A percentile compares a stretch with the other conserved stretches of the same genome.
Conservation (phyloP, 2,113 vertebrate genomes). For the Clarias magur region DNA sequence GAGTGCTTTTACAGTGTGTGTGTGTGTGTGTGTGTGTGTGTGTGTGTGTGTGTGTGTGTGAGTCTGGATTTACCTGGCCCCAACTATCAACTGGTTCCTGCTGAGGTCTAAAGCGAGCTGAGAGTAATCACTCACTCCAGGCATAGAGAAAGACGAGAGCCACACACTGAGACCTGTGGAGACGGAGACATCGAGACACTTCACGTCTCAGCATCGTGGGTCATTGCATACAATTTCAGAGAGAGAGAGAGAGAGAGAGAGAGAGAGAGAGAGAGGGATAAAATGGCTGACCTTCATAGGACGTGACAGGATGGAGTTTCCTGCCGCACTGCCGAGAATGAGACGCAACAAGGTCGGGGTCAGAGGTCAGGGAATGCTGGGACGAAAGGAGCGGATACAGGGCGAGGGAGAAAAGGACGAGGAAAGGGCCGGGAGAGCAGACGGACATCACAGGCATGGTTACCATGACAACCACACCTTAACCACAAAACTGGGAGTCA, state of each 20-base stretch:
- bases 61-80: conserved; percentile 84
- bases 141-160: conserved; percentile 87
- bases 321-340: conserved; percentile 71
- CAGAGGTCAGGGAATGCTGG: conserved; percentile 65
- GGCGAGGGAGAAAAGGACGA: conserved; percentile 71
- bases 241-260: not conserved
- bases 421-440: conserved; percentile 67
- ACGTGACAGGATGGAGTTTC: conserved; percentile 80
- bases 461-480: conserved; percentile 62
- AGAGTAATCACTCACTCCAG: conserved; percentile 89
- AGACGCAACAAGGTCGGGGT: conserved; percentile 50
- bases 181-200: not conserved
- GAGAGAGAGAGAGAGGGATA: not conserved
- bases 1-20: not conserved
- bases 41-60: conserved; percentile 34
- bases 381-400: conserved; percentile 68
- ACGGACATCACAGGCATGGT: conserved; percentile 73
- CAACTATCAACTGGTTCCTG: conserved; percentile 92
- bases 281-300: conserved; percentile 79
- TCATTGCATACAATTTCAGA: not conserved
- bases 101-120: conserved; percentile 88
- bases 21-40: not conserved
- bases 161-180: conserved; percentile 84
- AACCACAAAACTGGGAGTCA: conserved; percentile 63
- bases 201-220: not conserved